These are phyloP conservation scores for Coecobrya sp. DNA, from an alignment of 2,888 invertebrate genomes.

Conservation along the genomic window DNA sequence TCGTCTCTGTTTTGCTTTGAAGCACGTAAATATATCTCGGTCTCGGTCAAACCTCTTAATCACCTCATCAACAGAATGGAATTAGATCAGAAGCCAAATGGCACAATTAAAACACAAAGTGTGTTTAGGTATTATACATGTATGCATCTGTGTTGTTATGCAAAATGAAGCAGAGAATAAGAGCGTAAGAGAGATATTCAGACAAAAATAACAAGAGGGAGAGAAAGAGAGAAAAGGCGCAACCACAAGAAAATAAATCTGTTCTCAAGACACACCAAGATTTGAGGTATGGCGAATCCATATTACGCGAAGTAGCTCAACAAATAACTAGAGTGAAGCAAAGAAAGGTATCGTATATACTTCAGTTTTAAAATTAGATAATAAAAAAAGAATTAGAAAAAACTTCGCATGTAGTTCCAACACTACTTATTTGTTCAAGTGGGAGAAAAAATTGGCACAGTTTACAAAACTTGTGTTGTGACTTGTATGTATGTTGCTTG, in stretches of 20 bases:
- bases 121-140: too few species aligned
- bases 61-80: constrained; percentile 31
- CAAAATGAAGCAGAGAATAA: not conserved
- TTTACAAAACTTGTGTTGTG: constrained; percentile 9
- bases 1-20: not conserved
- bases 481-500: not conserved
- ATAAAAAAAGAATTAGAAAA: not conserved
- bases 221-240: not conserved
- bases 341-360: too few species aligned
- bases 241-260: not conserved
- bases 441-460: constrained; percentile 14
- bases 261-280: not conserved
- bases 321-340: too few species aligned
- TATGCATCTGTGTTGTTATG: too few species aligned
- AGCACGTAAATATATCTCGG: constrained; percentile 23
- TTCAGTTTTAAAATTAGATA: not conserved
- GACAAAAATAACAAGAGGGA: not conserved
- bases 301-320: not conserved
- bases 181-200: not conserved
- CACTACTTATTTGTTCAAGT: not conserved
- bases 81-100: constrained; percentile 38
- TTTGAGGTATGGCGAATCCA: not conserved
- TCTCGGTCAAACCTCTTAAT: constrained; percentile 45
- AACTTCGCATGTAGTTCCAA: not conserved
- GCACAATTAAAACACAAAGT: constrained; percentile 16